Conservation (phyloP, 2,888 invertebrate species). For the Apamea anceps region DNA sequence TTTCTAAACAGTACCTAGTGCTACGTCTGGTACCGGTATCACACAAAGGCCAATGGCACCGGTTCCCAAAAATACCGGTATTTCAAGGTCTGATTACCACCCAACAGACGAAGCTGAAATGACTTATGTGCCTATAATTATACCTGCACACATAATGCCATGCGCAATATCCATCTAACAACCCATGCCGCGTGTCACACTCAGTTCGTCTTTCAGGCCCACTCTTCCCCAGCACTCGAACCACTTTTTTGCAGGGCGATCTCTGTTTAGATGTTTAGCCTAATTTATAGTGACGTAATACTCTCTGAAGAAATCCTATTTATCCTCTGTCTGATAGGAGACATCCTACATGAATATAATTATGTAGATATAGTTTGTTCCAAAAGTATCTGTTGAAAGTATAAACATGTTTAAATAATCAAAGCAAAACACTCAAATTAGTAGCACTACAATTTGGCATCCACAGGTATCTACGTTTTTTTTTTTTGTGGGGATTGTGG, state of each 20-base stretch:
- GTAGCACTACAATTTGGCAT: neutral
- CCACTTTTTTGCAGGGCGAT: neutral
- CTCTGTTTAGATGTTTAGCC: neutral
- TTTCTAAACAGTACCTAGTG: no score
- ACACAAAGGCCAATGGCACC: no score
- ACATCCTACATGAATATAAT: slow-evolving; percentile 22
- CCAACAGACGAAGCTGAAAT: neutral
- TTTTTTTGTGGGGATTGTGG: no score
- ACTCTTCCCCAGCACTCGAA: neutral
- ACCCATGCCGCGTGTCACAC: neutral
- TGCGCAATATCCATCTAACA: no score
- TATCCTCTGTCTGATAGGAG: slow-evolving; percentile 6
- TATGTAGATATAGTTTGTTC: neutral
- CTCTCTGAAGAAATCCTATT: slow-evolving; percentile 4
- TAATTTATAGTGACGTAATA: slow-evolving; percentile 24
- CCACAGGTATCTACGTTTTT: neutral
- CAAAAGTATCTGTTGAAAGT: neutral
- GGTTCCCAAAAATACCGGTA: no score
- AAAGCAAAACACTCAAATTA: neutral
- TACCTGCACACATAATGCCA: no score
- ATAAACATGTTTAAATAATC: neutral
- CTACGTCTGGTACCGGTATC: no score
- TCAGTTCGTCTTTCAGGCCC: neutral
- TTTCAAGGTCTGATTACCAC: no score
- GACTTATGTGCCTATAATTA: neutral